A percentile compares a stretch with the other conserved stretches of the same genome.
Conservation (phyloP, 2,888 invertebrate genomes). For the Dilophus febrilis region DNA sequence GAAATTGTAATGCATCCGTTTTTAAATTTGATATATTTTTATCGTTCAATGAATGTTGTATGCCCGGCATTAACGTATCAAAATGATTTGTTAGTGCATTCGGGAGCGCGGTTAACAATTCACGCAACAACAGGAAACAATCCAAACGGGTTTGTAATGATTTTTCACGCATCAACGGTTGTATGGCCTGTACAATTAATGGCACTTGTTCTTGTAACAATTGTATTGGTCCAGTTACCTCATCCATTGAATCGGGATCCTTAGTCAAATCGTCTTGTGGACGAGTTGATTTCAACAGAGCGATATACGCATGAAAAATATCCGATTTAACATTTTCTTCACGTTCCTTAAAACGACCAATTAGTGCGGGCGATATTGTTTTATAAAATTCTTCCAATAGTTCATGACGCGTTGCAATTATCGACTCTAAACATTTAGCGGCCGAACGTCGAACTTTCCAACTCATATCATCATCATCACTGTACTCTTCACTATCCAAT, state of each 20-base stretch:
- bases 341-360: conserved; percentile 87
- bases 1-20: conserved; percentile 88
- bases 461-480: conserved; percentile 98
- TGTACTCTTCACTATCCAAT: conserved; percentile 87
- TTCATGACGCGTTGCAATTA: conserved; percentile 84
- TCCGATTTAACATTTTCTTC: conserved; percentile 99
- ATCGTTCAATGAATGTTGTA: conserved; percentile 75
- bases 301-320: conserved; percentile 91
- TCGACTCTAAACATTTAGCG: conserved; percentile 93
- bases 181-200: conserved; percentile 71
- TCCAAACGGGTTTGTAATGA: conserved; percentile 81
- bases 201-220: conserved; percentile 44
- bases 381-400: conserved; percentile 76
- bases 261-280: conserved; percentile 44
- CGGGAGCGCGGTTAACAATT: conserved; percentile 75
- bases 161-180: conserved; percentile 70
- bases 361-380: conserved; percentile 77
- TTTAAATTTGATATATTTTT: conserved; percentile 95
- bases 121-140: conserved; percentile 78
- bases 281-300: conserved; percentile 77
- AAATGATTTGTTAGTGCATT: conserved; percentile 76
- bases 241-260: conserved; percentile 54
- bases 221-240: conserved; percentile 52
- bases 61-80: conserved; percentile 70
- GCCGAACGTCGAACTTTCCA: conserved; percentile 96